Evolutionary conservation across 1,140 invertebrate species (phyloP), one percentile per base, ranked within the genome.

Genomic region (Bombus affinis): DNA sequence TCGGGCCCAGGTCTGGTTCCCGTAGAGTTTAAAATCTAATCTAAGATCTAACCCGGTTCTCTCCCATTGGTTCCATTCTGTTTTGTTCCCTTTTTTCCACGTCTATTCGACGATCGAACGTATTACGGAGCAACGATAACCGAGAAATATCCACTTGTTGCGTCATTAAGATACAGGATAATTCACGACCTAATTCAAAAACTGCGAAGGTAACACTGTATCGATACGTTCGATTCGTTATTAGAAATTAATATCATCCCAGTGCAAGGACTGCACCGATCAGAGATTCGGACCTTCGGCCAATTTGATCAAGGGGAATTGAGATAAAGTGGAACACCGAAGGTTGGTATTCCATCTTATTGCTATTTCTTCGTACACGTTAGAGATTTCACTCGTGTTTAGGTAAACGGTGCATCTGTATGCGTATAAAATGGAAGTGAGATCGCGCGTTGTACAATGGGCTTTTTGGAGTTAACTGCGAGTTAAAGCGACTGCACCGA

Each of bases 11-110:
- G 37, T 44, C 32, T 32, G 37, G 13, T 68, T 53, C 71, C 22
- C 35, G 35, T 44, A 32, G 53, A 53, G 35, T 80, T 79, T 47
- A 39, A 47, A 80, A 72, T 80, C 77, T 85, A 72, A 85, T 80
- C 77, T 53, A 10, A 13, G 75, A 71, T n/a, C 44, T n/a, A n/a
- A 6, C 75, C 66, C 37, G 25, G 6, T 15, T 32, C 32, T 77
- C 32, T 32, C 6, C 32, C 18, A 32, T 5, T 12, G 3, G 22
- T 44, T 37, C 35, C 35, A 1, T 28, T 25, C 5, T 42, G 15
- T 18, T 35, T 28, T 22, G 32, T 35, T 10, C 32, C 22, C 8
- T 2, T 53, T 57, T 35, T 37, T 5, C 2, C 5, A 15, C 18
- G 9, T 18, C 10, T 42, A 22, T 47, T 18, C 15, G n/a, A 73